Conservation (phyloP, 92 coral and sea anemone genomes). For the Porites evermanni region DNA sequence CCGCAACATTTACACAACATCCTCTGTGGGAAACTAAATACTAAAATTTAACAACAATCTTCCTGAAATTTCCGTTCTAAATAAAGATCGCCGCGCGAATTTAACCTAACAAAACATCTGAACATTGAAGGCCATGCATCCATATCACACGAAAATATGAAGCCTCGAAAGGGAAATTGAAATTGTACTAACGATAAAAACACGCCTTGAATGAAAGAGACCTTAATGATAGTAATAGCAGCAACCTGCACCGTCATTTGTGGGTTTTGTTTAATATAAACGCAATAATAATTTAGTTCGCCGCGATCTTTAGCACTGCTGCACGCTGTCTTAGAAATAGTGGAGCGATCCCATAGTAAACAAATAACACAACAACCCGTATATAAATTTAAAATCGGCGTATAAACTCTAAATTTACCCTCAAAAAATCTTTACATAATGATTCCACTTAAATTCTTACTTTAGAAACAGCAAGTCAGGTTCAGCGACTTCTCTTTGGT, state of each 20-base stretch:
- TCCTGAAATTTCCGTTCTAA: conserved; percentile 63
- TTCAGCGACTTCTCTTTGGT: conserved; percentile 86
- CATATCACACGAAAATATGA: conserved; percentile 4
- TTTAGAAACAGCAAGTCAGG: conserved; percentile 66
- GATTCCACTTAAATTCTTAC: conserved; percentile 77
- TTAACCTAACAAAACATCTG: conserved; percentile 17
- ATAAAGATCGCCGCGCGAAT: conserved; percentile 43
- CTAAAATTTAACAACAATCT: conserved; percentile 49
- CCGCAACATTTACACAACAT: conserved; percentile 77
- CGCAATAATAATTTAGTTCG: conserved; percentile 86
- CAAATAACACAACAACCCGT: conserved; percentile 94
- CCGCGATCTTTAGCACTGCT: conserved; percentile 70
- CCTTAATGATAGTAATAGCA: conserved; percentile 61
- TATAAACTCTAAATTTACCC: conserved; percentile 87
- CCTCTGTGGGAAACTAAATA: conserved; percentile 56
- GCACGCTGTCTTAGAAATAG: conserved; percentile 72
- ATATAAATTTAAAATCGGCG: conserved; percentile 69
- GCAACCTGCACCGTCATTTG: conserved; percentile 70
- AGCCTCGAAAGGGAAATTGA: conserved; percentile 60
- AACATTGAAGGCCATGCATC: conserved; percentile 14
- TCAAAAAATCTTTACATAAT: conserved; percentile 84
- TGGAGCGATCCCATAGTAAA: conserved; percentile 81
- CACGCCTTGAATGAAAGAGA: conserved; percentile 71
- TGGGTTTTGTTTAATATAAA: conserved; percentile 63
- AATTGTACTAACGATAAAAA: conserved; percentile 33